Conservation (phyloP, 2,888 invertebrate genomes). For the Trachelus tabidus region DNA sequence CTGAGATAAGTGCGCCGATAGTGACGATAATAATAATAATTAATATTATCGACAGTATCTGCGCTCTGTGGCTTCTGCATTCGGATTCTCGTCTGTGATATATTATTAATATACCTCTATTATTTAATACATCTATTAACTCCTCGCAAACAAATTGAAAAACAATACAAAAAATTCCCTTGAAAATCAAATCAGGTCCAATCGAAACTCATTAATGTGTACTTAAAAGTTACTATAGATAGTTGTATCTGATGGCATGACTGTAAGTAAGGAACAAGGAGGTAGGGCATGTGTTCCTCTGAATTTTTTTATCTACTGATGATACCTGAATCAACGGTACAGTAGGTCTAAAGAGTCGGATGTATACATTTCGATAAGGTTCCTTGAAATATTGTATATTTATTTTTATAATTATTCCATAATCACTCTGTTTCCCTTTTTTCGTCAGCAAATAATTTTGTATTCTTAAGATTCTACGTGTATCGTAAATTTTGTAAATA, state of each 20-base stretch:
- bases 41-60: neutral
- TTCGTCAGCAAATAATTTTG: neutral
- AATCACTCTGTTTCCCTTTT: neutral
- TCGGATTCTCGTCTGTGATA: neutral
- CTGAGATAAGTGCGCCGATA: constrained; percentile 56
- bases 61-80: neutral
- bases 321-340: neutral
- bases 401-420: neutral
- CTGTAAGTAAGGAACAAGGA: neutral
- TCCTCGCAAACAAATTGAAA: neutral
- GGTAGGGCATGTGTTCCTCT: neutral
- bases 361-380: neutral
- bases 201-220: neutral
- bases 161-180: neutral
- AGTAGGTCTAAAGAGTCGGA: neutral
- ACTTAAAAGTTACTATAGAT: neutral
- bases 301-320: neutral
- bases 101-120: neutral
- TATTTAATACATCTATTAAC: neutral
- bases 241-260: neutral
- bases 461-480: neutral
- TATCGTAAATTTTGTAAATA: neutral
- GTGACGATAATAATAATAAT: neutral
- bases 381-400: neutral
- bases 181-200: neutral